Evolutionary conservation across 2,797 vertebrate species (phyloP).

Genomic region (Ctenopoma multispine): DNA sequence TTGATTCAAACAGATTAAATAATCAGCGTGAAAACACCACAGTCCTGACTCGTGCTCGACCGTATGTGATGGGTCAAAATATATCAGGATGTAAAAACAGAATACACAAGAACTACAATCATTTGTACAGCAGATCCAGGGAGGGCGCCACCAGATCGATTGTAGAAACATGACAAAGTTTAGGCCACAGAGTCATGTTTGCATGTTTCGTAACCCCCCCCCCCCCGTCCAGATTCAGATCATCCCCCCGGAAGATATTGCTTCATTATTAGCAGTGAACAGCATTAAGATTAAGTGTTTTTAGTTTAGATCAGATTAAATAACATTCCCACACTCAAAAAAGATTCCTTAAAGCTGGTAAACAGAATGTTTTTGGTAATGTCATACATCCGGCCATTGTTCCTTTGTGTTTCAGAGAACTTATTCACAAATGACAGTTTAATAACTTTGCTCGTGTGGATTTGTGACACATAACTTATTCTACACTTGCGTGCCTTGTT

Average conservation of each 20-base stretch:
- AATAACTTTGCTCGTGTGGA: neutral
- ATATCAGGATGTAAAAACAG: constrained; percentile 1
- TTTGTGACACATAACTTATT: neutral
- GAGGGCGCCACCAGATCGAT: constrained; percentile 17
- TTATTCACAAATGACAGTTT: neutral
- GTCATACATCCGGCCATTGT: neutral
- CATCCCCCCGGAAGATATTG: constrained; percentile 20
- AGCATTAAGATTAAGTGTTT: neutral
- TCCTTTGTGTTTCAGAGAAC: constrained; percentile 1
- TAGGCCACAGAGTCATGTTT: constrained; percentile 1
- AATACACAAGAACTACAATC: neutral
- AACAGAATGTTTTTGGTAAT: neutral
- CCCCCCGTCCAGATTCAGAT: neutral
- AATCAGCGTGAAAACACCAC: constrained; percentile 16
- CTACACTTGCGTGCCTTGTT: neutral
- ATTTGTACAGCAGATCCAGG: neutral
- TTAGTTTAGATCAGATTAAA: constrained; percentile 8
- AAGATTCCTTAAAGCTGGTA: neutral
- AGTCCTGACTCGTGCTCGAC: neutral
- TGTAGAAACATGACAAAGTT: neutral
- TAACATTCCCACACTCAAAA: neutral
- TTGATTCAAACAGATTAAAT: constrained; percentile 23
- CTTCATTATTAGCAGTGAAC: constrained; percentile 11
- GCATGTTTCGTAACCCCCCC: constrained; percentile 4
- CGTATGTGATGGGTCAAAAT: neutral